Conservation (phyloP, 2,113 vertebrate genomes). For the Calyptomena viridis region DNA sequence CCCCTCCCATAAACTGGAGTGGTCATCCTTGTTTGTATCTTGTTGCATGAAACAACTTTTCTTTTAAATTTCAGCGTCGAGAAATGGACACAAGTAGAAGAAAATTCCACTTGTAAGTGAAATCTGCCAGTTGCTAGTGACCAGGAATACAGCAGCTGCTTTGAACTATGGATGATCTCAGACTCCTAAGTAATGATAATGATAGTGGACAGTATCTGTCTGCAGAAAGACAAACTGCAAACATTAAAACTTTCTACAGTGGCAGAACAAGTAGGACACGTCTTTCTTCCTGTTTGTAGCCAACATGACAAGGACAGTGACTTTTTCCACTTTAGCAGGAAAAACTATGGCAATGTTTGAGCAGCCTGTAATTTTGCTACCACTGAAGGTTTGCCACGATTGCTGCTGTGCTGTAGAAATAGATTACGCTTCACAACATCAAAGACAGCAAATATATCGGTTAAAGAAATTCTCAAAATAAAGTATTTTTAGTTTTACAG, state of each 20-base stretch:
- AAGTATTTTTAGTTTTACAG: background rate
- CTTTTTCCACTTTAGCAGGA: background rate
- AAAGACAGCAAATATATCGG: background rate
- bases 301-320: background rate
- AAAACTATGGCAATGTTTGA: background rate
- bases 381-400: background rate
- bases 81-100: slow-evolving; percentile 96
- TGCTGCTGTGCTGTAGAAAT: background rate
- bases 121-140: background rate
- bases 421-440: background rate
- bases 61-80: slow-evolving; percentile 83
- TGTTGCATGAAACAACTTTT: background rate
- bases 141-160: background rate
- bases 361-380: background rate
- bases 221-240: background rate
- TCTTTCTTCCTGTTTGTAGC: background rate
- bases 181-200: background rate
- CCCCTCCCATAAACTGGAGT: background rate
- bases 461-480: slow-evolving; percentile 40
- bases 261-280: background rate
- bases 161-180: background rate
- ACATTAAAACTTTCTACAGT: background rate
- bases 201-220: background rate
- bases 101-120: slow-evolving; percentile 91
- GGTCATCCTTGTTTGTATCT: background rate